Evolutionary conservation across 2,888 invertebrate species (phyloP).

Genomic region (Epinotia ramella): DNA sequence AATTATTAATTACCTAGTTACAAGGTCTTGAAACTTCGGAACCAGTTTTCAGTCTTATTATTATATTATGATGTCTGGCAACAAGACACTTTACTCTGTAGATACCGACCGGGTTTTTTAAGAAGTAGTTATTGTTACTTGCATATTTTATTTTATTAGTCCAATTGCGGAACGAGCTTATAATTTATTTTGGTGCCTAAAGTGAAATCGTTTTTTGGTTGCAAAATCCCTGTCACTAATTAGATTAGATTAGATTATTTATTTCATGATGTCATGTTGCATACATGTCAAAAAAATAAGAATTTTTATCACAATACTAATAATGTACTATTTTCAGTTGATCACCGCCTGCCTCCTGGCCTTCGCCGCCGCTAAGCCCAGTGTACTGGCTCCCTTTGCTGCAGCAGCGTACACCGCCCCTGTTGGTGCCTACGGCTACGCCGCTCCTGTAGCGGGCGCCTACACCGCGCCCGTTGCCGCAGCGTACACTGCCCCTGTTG

Average conservation of each 20-base stretch:
- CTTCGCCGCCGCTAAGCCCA: constrained; percentile 67
- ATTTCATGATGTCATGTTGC: no score
- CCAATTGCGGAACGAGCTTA: not conserved
- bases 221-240: not conserved
- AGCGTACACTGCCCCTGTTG: constrained; percentile 59
- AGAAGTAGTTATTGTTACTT: not conserved
- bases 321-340: constrained; percentile 58
- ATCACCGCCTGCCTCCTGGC: constrained; percentile 70
- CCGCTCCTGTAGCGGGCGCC: constrained; percentile 50
- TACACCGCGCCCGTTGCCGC: constrained; percentile 49
- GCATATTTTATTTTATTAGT: no score
- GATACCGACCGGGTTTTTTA: no score
- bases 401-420: constrained; percentile 50
- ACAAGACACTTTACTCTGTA: no score
- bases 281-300: no score
- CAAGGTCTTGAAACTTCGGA: constrained; percentile 6
- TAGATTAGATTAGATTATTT: no score
- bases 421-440: constrained; percentile 51
- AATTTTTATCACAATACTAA: no score
- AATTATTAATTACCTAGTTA: not conserved
- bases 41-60: not conserved
- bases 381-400: constrained; percentile 53
- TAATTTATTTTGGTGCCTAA: no score
- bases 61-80: not conserved
- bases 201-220: not conserved